A percentile compares a stretch with the other conserved stretches of the same genome.
Conservation (phyloP, 2,113 vertebrate genomes). For the Apaloderma vittatum region DNA sequence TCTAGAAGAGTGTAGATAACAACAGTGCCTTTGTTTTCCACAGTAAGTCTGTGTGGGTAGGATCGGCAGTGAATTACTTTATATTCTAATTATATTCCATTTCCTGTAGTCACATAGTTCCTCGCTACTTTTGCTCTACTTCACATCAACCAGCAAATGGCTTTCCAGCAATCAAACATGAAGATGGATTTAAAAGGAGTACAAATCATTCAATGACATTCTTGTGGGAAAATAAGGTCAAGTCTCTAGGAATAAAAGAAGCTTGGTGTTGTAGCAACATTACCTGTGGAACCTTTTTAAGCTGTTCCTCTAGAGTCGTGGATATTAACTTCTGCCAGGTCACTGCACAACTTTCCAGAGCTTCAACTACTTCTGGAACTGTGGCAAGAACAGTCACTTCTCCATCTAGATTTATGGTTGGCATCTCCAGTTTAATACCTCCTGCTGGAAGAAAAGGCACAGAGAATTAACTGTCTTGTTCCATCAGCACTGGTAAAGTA, state of each 20-base stretch:
- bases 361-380: constrained; percentile 74
- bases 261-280: not conserved
- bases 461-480: not conserved
- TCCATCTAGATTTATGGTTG: constrained; percentile 80
- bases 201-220: not conserved
- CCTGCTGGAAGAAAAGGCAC: constrained; percentile 61
- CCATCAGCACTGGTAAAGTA: accelerated
- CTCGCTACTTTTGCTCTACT: not conserved
- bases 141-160: not conserved
- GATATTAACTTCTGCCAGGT: constrained; percentile 90
- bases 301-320: constrained; percentile 80
- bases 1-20: not conserved
- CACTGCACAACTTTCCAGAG: constrained; percentile 84
- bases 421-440: constrained; percentile 85
- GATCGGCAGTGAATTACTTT: not conserved
- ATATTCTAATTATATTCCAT: not conserved
- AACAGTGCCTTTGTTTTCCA: not conserved
- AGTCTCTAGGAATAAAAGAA: not conserved
- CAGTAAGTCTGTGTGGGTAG: not conserved
- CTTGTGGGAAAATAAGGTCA: not conserved
- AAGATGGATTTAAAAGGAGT: not conserved
- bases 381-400: constrained; percentile 75
- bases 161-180: not conserved
- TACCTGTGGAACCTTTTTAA: constrained; percentile 89
- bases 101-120: not conserved